Evolutionary conservation across 2,888 invertebrate species (phyloP), one percentile per base, ranked within the genome.

Genomic region (Atrina japonica): DNA sequence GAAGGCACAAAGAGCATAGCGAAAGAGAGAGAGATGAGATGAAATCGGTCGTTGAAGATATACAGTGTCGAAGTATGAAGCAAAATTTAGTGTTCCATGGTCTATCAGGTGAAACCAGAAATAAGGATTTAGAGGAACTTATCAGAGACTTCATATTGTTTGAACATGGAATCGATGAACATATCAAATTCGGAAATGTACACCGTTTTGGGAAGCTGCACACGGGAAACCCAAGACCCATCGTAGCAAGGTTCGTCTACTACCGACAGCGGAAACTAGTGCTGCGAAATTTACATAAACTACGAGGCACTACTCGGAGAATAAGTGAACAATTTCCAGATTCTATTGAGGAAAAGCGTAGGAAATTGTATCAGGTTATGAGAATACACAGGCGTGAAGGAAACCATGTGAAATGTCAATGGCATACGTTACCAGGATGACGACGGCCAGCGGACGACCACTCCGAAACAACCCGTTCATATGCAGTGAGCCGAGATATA

Each of bases 281-380:
- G 5, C 3, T 7, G 23, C 3, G 16, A 52, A 23, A 25, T 25
- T 3, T 11, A 11, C 35, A 35, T 11, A 35, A 35, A 11, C 11
- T 35, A 35, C 5, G 11, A 11, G 35, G 35, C 21, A 7, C 52
- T 7, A 23, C 3, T 6, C 7, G 11, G 21, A 23, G 52, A 18
- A 52, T 52, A 18, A 25, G 23, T 16, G 52, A 52, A 23, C 52
- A 52, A 25, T 52, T 52, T 25, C 52, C 52, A 7, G 25, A 7
- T 7, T 11, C 23, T 7, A 25, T 52, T 3, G 52, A 25, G 25
- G 52, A 52, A 3, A 11, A 23, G 25, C 3, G 52, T 3, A 3
- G 52, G 3, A 18, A 52, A 16, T 23, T 52, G 3, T 52, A 52
- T 52, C 52, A 11, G 7, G 16, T 25, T 52, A 23, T 52, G 21